Percentiles rank a stretch among this genome's conserved stretches.
Conservation (phyloP, 1,140 invertebrate genomes). For the Drosophila lacertosa region DNA sequence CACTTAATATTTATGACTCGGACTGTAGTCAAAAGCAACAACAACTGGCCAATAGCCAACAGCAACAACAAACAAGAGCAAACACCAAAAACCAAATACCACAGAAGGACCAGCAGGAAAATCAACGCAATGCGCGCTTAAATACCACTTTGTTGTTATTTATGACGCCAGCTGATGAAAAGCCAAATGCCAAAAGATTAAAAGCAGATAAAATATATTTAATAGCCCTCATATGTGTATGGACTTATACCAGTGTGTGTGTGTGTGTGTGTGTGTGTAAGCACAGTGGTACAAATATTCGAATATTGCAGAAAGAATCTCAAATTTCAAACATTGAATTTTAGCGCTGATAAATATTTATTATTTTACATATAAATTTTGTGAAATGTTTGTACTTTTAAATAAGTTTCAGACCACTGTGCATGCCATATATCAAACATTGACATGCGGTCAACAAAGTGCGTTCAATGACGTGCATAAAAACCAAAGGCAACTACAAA, state of each 20-base stretch:
- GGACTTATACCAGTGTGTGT: conserved; percentile 16
- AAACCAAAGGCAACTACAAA: conserved; percentile 51
- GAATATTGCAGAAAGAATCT: not conserved
- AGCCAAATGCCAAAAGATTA: conserved; percentile 79
- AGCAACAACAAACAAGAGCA: conserved; percentile 12
- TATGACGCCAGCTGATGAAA: conserved; percentile 77
- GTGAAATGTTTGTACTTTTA: too few relatives aligned
- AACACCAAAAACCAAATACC: not conserved
- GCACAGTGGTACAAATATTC: conserved; percentile 13
- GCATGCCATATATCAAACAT: conserved; percentile 54
- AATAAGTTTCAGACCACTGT: conserved; percentile 32
- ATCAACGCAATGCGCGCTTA: conserved; percentile 61
- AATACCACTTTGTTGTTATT: conserved; percentile 81
- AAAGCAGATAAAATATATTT: conserved; percentile 81
- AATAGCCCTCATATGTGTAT: conserved; percentile 58
- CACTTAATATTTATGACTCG: conserved; percentile 79
- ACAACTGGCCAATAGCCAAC: conserved; percentile 23
- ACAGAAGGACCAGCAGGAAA: conserved; percentile 18
- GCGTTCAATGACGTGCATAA: conserved; percentile 80
- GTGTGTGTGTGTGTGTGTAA: not conserved
- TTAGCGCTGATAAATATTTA: too few relatives aligned
- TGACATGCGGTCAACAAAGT: conserved; percentile 80
- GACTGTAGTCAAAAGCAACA: conserved; percentile 40
- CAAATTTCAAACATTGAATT: too few relatives aligned
- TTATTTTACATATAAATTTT: too few relatives aligned